Percentiles rank a stretch among this genome's conserved stretches.
Evolutionary conservation across 2,113 vertebrate species (phyloP).

Genomic region (Lichenostomus cassidix): DNA sequence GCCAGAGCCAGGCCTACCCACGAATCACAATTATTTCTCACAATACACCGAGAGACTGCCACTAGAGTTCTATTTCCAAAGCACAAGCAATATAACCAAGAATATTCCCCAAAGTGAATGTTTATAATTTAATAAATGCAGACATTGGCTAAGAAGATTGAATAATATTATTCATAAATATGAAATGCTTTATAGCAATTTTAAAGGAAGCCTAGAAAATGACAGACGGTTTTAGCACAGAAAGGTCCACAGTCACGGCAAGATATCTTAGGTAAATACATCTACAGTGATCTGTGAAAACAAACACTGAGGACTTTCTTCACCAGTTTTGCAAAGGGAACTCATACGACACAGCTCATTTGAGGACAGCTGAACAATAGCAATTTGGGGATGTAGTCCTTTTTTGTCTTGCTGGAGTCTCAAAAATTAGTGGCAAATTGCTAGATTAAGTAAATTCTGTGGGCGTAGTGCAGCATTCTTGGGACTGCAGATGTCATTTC

Average conservation of each 20-base stretch:
- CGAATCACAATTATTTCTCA: neutral
- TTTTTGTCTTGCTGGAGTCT: neutral
- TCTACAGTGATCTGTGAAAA: neutral
- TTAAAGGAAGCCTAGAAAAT: neutral
- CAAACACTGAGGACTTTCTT: neutral
- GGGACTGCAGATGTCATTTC: neutral
- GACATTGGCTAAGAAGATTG: neutral
- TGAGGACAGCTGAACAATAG: neutral
- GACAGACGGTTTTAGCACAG: neutral
- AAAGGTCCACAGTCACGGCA: neutral
- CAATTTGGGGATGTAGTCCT: neutral
- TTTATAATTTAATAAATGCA: neutral
- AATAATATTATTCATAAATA: neutral
- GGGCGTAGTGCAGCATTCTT: neutral
- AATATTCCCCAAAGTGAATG: neutral
- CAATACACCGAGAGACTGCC: neutral
- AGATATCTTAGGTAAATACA: neutral
- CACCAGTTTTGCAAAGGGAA: neutral
- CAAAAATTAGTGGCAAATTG: neutral
- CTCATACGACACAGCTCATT: neutral
- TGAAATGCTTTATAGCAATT: neutral
- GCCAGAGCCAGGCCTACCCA: neutral
- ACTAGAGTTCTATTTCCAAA: neutral
- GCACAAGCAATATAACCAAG: neutral
- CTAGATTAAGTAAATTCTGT: slow-evolving; percentile 7